Percentiles rank a stretch among this genome's conserved stretches.
Evolutionary conservation across 2,888 invertebrate species (phyloP).

Genomic region (Apamea epomidion): DNA sequence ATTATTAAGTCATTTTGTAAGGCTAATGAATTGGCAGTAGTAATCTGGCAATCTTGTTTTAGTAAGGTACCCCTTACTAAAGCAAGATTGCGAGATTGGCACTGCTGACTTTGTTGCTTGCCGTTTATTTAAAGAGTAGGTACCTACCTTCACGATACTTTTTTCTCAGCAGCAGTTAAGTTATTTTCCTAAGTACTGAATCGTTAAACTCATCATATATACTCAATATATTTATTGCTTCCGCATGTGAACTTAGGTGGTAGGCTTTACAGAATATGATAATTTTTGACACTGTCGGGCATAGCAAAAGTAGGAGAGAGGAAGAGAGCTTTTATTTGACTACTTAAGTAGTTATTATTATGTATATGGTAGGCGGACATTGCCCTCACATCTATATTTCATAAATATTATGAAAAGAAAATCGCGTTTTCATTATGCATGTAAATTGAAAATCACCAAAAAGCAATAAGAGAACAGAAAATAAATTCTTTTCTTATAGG

Average conservation of each 20-base stretch:
- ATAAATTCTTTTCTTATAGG: constrained; percentile 8
- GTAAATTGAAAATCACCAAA: constrained; percentile 47
- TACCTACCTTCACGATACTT: not conserved
- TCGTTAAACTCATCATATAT: not conserved
- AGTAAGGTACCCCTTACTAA: not conserved
- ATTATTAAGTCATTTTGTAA: not conserved
- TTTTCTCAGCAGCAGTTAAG: not conserved
- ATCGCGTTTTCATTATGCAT: constrained; percentile 32
- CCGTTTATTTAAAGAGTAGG: not conserved
- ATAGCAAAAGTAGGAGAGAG: too few relatives aligned
- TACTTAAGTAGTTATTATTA: too few relatives aligned
- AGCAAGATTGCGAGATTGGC: not conserved
- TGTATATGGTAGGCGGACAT: not conserved
- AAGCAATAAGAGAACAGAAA: constrained; percentile 27
- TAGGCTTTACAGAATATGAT: too few relatives aligned
- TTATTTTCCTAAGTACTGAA: not conserved
- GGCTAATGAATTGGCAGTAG: not conserved
- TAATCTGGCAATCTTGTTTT: not conserved
- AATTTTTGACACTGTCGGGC: too few relatives aligned
- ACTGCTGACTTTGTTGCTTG: not conserved
- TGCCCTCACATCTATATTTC: not conserved
- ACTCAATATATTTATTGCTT: too few relatives aligned
- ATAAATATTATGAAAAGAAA: constrained; percentile 29
- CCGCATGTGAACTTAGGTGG: too few relatives aligned
- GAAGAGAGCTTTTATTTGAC: too few relatives aligned